phyloP scores from a whole-genome alignment of 2,888 invertebrate species.

The Linyphia triangularis region DNA sequence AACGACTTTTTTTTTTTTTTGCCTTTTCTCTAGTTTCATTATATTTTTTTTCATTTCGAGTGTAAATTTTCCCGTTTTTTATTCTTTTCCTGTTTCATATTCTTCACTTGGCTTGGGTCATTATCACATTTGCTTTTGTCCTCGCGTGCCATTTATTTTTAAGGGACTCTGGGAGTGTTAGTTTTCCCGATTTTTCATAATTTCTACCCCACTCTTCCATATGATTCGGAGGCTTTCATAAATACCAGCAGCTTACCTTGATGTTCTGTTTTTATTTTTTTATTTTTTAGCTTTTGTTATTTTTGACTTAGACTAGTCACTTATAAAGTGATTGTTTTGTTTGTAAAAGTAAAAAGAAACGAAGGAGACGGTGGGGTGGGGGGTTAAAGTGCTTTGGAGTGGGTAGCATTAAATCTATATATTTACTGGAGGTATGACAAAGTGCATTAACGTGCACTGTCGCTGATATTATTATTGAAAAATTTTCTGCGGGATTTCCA shows the following conservation, averaged over 20 bases:
- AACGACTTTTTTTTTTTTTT: slow-evolving; percentile 18
- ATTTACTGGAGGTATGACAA: neutral
- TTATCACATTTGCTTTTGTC: slow-evolving; percentile 75
- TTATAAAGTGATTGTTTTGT: slow-evolving; percentile 18
- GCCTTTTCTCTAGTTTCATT: neutral
- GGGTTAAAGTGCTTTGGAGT: neutral
- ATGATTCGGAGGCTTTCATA: slow-evolving; percentile 33
- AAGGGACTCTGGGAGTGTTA: slow-evolving; percentile 43
- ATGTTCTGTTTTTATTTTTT: no score
- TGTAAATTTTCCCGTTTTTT: slow-evolving; percentile 22
- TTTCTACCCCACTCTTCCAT: slow-evolving; percentile 18
- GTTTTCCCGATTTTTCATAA: slow-evolving; percentile 72
- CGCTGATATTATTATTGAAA: neutral
- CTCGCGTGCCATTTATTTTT: slow-evolving; percentile 59
- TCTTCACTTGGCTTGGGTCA: slow-evolving; percentile 20
- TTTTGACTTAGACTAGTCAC: neutral
- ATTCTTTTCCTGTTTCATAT: slow-evolving; percentile 21
- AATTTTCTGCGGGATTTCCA: neutral
- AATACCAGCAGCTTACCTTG: slow-evolving; percentile 52
- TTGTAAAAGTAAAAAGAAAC: neutral
- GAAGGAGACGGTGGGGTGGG: neutral
- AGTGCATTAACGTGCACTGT: no score
- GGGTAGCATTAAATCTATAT: neutral
- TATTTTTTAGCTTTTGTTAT: no score
- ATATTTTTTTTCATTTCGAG: slow-evolving; percentile 21